Percentiles rank a stretch among this genome's conserved stretches.
These are phyloP conservation scores for Odontamblyopus rebecca DNA, from an alignment of 2,797 vertebrate genomes.

Conservation along the genomic window DNA sequence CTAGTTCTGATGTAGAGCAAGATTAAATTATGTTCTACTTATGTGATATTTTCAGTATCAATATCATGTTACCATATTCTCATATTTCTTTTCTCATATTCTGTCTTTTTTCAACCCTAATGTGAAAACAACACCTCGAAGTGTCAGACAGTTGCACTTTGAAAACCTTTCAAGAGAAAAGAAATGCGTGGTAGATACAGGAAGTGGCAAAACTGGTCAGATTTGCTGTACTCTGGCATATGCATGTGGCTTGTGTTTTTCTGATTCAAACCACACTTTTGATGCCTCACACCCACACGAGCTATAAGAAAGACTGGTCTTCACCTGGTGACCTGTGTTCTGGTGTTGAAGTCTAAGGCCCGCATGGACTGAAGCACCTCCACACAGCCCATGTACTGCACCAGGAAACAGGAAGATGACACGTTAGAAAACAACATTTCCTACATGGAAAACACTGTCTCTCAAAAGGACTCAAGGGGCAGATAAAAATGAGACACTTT, in stretches of 20 bases:
- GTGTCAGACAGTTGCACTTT: neutral
- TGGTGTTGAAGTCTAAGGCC: slow-evolving; percentile 95
- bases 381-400: slow-evolving; percentile 97
- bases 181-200: neutral
- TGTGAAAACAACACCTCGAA: neutral
- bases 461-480: slow-evolving; percentile 12
- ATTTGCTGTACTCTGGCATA: slow-evolving; percentile 3
- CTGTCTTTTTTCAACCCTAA: neutral
- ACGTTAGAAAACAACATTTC: slow-evolving; percentile 52
- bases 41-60: too few species aligned
- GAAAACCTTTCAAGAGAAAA: neutral
- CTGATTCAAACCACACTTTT: slow-evolving; percentile 21
- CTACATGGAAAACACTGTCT: slow-evolving; percentile 22
- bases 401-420: slow-evolving; percentile 63
- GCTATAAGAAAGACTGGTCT: slow-evolving; percentile 16
- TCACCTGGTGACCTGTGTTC: slow-evolving; percentile 98
- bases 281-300: slow-evolving; percentile 4
- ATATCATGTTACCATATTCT: neutral
- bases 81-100: too few species aligned
- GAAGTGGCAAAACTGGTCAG: slow-evolving; percentile 22
- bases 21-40: too few species aligned
- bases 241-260: neutral
- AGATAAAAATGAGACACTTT: slow-evolving; percentile 12
- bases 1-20: neutral
- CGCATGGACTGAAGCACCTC: slow-evolving; percentile 98